phyloP scores from a whole-genome alignment of 30 jellyfish, hydroid and myxozoan species.

The Turritopsis dohrnii region DNA sequence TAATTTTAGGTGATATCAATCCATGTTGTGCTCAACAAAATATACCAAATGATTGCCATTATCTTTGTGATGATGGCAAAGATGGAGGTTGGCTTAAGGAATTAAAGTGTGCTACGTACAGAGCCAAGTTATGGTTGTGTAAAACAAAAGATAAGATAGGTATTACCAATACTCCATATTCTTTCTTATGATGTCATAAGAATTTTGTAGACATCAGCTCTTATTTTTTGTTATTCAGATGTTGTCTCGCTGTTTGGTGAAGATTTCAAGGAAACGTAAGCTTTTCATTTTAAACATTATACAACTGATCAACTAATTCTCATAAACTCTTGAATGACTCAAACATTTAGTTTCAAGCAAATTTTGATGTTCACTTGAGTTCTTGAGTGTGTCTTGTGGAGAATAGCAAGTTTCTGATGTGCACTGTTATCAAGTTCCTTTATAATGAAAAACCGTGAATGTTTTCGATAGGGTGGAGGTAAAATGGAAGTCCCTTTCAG shows the following conservation, averaged over 20 bases:
- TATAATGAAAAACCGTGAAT: too few relatives aligned
- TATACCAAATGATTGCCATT: conserved; percentile 43
- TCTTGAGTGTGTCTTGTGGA: too few relatives aligned
- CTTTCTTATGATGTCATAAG: background rate
- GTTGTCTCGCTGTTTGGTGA: conserved; percentile 57
- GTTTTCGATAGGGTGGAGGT: conserved; percentile 38
- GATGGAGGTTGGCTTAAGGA: conserved; percentile 33
- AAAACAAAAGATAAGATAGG: background rate
- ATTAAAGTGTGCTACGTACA: conserved; percentile 30
- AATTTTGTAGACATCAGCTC: background rate
- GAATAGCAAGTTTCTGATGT: too few relatives aligned
- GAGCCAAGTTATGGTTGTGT: background rate
- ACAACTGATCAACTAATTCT: too few relatives aligned
- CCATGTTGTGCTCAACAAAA: conserved; percentile 49
- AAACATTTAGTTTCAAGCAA: too few relatives aligned
- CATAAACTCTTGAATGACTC: too few relatives aligned
- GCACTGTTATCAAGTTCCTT: too few relatives aligned
- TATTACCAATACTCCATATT: background rate
- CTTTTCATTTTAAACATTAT: too few relatives aligned
- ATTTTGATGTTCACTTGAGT: too few relatives aligned
- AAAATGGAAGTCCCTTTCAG: conserved; percentile 42
- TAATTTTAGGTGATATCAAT: conserved; percentile 12
- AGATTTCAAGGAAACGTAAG: conserved; percentile 59
- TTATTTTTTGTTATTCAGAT: conserved; percentile 19
- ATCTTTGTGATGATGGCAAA: conserved; percentile 44